phyloP scores from a whole-genome alignment of 92 coral and sea anemone genomes.

The Porites divaricata region DNA sequence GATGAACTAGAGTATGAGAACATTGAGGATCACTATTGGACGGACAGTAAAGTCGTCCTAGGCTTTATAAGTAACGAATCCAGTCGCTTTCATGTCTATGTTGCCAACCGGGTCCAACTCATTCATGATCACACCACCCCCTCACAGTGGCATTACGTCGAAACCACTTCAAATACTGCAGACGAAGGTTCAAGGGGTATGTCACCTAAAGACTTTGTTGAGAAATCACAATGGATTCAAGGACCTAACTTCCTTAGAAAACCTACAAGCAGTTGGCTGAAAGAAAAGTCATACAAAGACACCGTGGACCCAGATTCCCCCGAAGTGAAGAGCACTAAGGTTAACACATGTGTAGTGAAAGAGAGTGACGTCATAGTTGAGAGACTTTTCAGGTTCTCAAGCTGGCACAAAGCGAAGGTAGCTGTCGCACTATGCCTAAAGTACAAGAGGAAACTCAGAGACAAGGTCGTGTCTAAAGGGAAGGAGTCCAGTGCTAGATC shows the following conservation, averaged over 20 bases:
- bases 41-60: conserved; percentile 68
- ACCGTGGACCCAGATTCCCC: conserved; percentile 52
- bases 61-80: conserved; percentile 69
- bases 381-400: conserved; percentile 59
- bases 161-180: conserved; percentile 46
- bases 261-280: conserved; percentile 54
- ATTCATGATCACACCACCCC: conserved; percentile 55
- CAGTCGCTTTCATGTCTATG: conserved; percentile 59
- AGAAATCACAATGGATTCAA: conserved; percentile 67
- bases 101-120: conserved; percentile 57
- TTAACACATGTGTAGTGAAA: conserved; percentile 38
- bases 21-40: conserved; percentile 54
- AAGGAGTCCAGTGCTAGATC: no score
- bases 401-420: conserved; percentile 53
- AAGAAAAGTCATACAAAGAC: conserved; percentile 23
- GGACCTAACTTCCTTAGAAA: conserved; percentile 61
- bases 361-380: conserved; percentile 51
- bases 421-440: no score
- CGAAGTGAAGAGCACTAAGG: conserved; percentile 55
- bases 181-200: conserved; percentile 74
- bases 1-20: no score
- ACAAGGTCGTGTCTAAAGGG: no score
- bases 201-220: conserved; percentile 55
- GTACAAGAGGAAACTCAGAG: no score
- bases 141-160: conserved; percentile 61